Base-by-base conservation (phyloP, 2,797 vertebrate species). In the Microctenopoma lineatum region DNA sequence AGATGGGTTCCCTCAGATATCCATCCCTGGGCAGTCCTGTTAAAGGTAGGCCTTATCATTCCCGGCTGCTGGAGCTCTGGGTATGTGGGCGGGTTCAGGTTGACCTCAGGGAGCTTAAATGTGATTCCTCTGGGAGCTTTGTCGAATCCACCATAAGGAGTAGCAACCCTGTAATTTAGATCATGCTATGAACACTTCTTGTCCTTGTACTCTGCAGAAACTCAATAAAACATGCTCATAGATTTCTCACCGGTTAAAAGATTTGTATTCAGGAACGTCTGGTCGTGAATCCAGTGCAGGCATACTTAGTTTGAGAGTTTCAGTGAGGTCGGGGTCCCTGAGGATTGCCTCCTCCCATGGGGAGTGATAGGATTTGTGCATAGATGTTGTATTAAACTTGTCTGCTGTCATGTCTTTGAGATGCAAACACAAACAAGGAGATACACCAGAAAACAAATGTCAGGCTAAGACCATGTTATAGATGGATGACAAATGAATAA, bases 321-420 rank as follows among this genome's bases (percentile, higher is more conserved):
- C 96, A n/a, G 96, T 86, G 7, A 99, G 95, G 59, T 95, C 93
- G 0, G 98, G 98, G 66, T 99, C 95, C 55, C 88, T 87, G 73
- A 96, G 93, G 68, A 99, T 97, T 39, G 96, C 97, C 91, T 98
- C 93, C 85, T 97, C 96, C 98, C 98, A 99, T 0, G 98, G 98
- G 8, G 98, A 98, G 87, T 96, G 95, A 79, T 99, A 99, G 74
- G 94, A 95, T 78, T 96, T 98, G 29, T 94, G 94, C 82, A 96
- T 90, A 25, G 94, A 92, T 16, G 95, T 94, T 45, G 92, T 89
- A 74, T 96, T 96, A 74, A 96, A 93, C 80, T 93, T 95, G 78
- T 97, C 96, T 44, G 94, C 93, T 61, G 95, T 92, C 65, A 90
- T 89, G 65, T 95, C 96, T 93, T 93, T 93, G 82, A 53, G 34